Evolutionary conservation across 64 coral and sea anemone species (phyloP).

Genomic region (Stichodactyla mertensii): DNA sequence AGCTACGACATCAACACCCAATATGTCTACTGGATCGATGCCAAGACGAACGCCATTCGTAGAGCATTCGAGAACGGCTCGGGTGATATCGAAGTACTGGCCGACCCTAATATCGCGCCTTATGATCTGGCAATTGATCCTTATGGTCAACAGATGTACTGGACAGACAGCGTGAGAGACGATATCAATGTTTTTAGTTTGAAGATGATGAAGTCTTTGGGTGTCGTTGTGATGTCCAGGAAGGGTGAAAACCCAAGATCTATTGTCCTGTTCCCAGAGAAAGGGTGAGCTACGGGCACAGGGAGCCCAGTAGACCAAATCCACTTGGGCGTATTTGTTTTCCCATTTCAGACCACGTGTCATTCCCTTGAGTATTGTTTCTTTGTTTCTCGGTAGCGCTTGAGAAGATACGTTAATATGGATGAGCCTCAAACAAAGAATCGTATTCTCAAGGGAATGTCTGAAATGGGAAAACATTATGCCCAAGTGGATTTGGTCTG

Average conservation of each 20-base stretch:
- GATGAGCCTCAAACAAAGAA: no score
- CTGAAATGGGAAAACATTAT: no score
- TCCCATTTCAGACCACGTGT: no score
- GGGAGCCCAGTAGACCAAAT: no score
- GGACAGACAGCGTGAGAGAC: constrained; percentile 69
- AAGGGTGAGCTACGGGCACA: constrained; percentile 36
- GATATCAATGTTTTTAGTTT: constrained; percentile 82
- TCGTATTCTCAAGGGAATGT: no score
- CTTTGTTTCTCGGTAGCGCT: no score
- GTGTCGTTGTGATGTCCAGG: constrained; percentile 31
- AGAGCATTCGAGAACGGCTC: constrained; percentile 66
- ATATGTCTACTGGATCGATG: constrained; percentile 83
- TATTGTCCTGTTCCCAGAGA: constrained; percentile 74
- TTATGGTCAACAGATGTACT: constrained; percentile 72
- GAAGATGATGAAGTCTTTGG: constrained; percentile 31
- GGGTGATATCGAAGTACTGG: not conserved
- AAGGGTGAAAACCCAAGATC: constrained; percentile 50
- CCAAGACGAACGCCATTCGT: constrained; percentile 29
- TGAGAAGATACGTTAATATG: no score
- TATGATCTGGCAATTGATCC: constrained; percentile 83
- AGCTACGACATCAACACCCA: constrained; percentile 78
- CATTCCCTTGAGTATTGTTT: no score
- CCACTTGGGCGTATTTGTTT: no score
- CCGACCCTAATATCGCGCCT: constrained; percentile 23
- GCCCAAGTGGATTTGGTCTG: no score